phyloP scores from a whole-genome alignment of 2,888 invertebrate species.

The Drosophila maculinotata region DNA sequence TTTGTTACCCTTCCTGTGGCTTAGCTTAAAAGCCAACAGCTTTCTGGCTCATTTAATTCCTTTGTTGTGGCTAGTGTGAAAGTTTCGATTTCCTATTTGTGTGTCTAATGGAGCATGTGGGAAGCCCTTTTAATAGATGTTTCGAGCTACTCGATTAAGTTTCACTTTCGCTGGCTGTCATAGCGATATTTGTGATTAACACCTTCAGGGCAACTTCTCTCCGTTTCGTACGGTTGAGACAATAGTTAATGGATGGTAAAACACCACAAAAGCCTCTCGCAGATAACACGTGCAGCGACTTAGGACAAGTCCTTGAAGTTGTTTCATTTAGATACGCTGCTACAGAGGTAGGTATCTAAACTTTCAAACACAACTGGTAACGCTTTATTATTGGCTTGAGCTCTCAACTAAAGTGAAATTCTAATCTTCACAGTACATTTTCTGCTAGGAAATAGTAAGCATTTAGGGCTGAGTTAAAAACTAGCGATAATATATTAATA shows the following conservation, averaged over 20 bases:
- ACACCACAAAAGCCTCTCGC: slow-evolving; percentile 27
- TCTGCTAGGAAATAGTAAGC: too few relatives aligned
- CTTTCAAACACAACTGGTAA: background rate
- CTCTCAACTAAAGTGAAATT: background rate
- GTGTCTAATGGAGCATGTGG: slow-evolving; percentile 32
- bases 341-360: background rate
- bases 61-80: slow-evolving; percentile 57
- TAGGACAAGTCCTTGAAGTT: slow-evolving; percentile 11
- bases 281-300: slow-evolving; percentile 39
- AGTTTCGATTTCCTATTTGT: slow-evolving; percentile 30
- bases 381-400: background rate
- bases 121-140: slow-evolving; percentile 43
- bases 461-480: too few relatives aligned
- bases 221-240: background rate
- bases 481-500: too few relatives aligned
- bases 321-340: slow-evolving; percentile 23
- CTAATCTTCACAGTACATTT: too few relatives aligned
- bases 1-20: slow-evolving; percentile 29
- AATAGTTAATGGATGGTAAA: slow-evolving; percentile 63
- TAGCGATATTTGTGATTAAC: slow-evolving; percentile 32
- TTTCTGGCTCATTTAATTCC: slow-evolving; percentile 54
- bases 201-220: slow-evolving; percentile 7
- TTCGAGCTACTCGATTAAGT: slow-evolving; percentile 49
- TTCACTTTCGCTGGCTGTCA: slow-evolving; percentile 27
- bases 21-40: slow-evolving; percentile 50